Percentiles rank a stretch among this genome's conserved stretches.
These are phyloP conservation scores for Apoderus coryli DNA, from an alignment of 2,888 invertebrate species.

Conservation along the genomic window DNA sequence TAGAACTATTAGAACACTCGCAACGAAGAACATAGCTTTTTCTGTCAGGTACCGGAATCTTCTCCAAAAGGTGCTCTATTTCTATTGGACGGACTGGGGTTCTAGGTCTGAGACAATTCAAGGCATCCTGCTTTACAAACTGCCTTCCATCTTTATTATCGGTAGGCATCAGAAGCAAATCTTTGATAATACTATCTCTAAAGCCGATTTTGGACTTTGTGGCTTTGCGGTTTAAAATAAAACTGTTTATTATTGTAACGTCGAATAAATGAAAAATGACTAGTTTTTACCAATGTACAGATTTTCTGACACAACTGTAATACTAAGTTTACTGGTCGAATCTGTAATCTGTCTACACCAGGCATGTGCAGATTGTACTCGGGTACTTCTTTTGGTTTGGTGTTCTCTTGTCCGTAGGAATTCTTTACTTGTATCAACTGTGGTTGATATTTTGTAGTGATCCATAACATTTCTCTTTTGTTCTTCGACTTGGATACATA, in stretches of 20 bases:
- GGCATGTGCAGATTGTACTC: slow-evolving; percentile 16
- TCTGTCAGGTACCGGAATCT: too few species aligned
- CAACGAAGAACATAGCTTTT: too few species aligned
- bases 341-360: slow-evolving; percentile 15
- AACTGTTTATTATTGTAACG: slow-evolving; percentile 6
- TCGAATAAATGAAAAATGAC: slow-evolving; percentile 14
- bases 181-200: too few species aligned
- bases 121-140: too few species aligned
- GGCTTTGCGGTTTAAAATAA: slow-evolving; percentile 3
- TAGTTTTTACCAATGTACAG: slow-evolving; percentile 14
- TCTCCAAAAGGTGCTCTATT: too few species aligned
- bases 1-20: too few species aligned
- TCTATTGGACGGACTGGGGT: too few species aligned
- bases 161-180: too few species aligned
- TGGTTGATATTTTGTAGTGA: slow-evolving; percentile 17
- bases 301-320: slow-evolving; percentile 13
- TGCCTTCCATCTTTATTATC: too few species aligned
- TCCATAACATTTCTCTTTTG: slow-evolving; percentile 14
- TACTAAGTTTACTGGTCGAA: slow-evolving; percentile 14
- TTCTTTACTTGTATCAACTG: slow-evolving; percentile 12
- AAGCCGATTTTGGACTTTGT: too few species aligned
- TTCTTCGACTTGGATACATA: slow-evolving; percentile 18
- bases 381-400: slow-evolving; percentile 12
- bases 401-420: slow-evolving; percentile 10
- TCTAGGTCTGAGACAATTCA: too few species aligned